Conservation (phyloP, 2,888 invertebrate genomes). For the Microctonus aethiopoides region DNA sequence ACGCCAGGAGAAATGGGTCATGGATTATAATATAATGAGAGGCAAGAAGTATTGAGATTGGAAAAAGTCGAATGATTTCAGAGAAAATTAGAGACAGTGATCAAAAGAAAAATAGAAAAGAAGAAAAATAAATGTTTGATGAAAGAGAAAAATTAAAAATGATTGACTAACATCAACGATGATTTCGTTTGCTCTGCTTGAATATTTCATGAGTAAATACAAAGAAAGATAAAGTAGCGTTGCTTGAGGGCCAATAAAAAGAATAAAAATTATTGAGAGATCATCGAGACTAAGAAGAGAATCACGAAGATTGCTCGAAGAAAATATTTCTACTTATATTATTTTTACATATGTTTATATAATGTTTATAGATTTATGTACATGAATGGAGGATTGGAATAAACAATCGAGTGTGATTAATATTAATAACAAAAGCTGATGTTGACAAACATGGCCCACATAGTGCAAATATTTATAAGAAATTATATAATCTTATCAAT, state of each 20-base stretch:
- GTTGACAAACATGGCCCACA: no score
- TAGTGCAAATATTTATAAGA: no score
- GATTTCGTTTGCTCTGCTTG: constrained; percentile 55
- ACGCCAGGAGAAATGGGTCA: constrained; percentile 46
- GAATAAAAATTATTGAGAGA: not conserved
- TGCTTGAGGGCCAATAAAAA: constrained; percentile 19
- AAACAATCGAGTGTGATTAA: no score
- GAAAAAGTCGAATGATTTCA: constrained; percentile 1
- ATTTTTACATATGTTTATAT: no score
- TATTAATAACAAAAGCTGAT: no score
- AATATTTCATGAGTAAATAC: constrained; percentile 60
- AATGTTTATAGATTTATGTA: no score
- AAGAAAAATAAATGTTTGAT: constrained; percentile 20
- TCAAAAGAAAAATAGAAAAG: constrained; percentile 21
- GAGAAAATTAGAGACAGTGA: constrained; percentile 6
- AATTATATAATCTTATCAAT: no score
- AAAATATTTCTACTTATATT: no score
- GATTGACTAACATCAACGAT: constrained; percentile 51
- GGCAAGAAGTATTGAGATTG: constrained; percentile 8
- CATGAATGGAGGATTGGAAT: no score
- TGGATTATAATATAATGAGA: constrained; percentile 39
- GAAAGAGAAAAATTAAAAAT: constrained; percentile 28
- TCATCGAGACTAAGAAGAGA: no score
- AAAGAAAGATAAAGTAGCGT: constrained; percentile 11
- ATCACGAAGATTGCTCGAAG: no score